Conservation (phyloP, 2,797 vertebrate genomes). For the Antrozous pallidus region DNA sequence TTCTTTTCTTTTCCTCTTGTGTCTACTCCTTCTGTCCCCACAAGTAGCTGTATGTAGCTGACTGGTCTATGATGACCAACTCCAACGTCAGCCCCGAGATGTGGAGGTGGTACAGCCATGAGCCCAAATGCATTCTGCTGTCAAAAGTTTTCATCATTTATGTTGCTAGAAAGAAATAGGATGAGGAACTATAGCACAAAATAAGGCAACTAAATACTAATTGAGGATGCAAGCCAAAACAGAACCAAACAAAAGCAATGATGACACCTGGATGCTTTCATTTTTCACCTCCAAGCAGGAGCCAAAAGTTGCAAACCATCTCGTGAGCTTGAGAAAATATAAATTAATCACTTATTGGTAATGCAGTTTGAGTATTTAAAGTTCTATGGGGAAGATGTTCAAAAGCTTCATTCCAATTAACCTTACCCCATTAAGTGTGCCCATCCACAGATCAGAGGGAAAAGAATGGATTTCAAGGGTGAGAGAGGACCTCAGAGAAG, state of each 20-base stretch:
- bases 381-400: constrained; percentile 53
- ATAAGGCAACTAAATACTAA: neutral
- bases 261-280: neutral
- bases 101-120: neutral
- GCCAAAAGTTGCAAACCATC: constrained; percentile 38
- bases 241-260: neutral
- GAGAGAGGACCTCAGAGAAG: neutral
- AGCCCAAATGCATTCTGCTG: neutral
- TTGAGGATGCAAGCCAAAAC: neutral
- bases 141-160: neutral
- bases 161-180: neutral
- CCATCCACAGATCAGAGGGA: constrained; percentile 28
- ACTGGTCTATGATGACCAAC: neutral
- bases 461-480: neutral
- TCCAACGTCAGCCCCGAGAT: neutral
- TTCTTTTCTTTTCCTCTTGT: neutral
- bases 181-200: neutral
- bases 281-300: constrained; percentile 39
- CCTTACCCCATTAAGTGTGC: constrained; percentile 16
- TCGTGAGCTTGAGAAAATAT: constrained; percentile 51
- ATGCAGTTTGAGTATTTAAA: constrained; percentile 44
- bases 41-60: neutral
- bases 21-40: neutral
- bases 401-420: constrained; percentile 58
- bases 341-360: constrained; percentile 62